Percentiles rank a stretch among this genome's conserved stretches.
Evolutionary conservation across 2,113 vertebrate genomes (phyloP).

Genomic region (Percopsis transmontana): DNA sequence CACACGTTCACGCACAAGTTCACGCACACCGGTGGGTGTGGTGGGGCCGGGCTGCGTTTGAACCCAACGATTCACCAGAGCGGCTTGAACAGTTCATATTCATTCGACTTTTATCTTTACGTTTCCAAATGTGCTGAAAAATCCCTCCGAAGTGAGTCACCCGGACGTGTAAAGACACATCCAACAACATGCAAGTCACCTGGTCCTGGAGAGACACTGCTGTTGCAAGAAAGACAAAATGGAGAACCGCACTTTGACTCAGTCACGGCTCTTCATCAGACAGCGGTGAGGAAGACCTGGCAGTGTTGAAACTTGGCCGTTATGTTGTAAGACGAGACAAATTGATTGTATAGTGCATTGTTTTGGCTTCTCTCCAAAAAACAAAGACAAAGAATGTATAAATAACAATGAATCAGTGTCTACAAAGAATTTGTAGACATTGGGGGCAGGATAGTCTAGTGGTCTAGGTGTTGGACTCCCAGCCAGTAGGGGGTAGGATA

Average conservation of each 20-base stretch:
- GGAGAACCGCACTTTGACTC: no score
- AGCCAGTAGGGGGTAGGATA: no score
- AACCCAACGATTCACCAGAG: constrained; percentile 37
- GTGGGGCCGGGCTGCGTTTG: constrained; percentile 55
- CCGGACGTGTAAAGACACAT: not conserved
- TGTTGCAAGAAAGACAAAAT: not conserved
- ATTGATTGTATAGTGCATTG: not conserved
- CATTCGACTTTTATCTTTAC: not conserved
- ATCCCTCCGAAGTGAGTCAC: no score
- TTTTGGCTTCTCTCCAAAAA: not conserved
- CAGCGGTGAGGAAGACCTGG: not conserved
- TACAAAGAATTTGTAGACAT: not conserved
- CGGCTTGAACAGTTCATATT: not conserved
- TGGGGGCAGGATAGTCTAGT: no score
- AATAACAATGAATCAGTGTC: constrained; percentile 9
- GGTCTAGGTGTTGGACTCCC: no score
- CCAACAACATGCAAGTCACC: constrained; percentile 10
- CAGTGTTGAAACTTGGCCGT: not conserved
- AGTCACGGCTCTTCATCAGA: not conserved
- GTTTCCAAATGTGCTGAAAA: not conserved
- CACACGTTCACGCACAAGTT: constrained; percentile 4
- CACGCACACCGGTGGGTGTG: constrained; percentile 47
- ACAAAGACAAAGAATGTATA: constrained; percentile 8
- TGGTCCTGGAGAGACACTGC: not conserved
- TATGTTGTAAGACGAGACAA: not conserved